Conservation (phyloP, 1,140 invertebrate genomes). For the Physella acuta region DNA sequence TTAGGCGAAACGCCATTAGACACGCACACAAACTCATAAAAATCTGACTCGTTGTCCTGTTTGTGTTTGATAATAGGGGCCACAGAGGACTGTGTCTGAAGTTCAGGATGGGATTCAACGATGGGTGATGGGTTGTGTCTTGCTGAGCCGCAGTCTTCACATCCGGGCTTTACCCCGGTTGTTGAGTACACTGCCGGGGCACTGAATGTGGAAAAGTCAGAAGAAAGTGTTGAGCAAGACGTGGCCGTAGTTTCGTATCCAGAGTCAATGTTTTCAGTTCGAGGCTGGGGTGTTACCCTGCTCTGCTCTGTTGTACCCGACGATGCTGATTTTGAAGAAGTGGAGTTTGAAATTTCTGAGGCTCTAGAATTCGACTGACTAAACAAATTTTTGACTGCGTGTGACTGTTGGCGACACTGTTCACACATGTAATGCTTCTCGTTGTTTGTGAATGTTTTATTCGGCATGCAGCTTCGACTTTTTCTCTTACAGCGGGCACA, state of each 20-base stretch:
- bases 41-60: too few relatives aligned
- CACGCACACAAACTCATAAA: too few relatives aligned
- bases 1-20: too few relatives aligned
- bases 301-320: not conserved
- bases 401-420: slow-evolving; percentile 2
- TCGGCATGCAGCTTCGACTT: slow-evolving; percentile 18
- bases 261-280: slow-evolving; percentile 18
- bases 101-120: too few relatives aligned
- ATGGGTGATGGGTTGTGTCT: too few relatives aligned
- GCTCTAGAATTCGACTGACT: not conserved
- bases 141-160: too few relatives aligned
- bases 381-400: slow-evolving; percentile 15
- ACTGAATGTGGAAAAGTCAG: slow-evolving; percentile 11
- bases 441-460: slow-evolving; percentile 10
- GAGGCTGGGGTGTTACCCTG: not conserved
- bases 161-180: too few relatives aligned
- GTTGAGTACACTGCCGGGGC: too few relatives aligned
- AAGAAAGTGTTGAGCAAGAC: slow-evolving; percentile 21
- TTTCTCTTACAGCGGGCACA: slow-evolving; percentile 13
- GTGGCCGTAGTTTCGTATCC: slow-evolving; percentile 25
- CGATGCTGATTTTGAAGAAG: not conserved
- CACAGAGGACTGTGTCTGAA: too few relatives aligned
- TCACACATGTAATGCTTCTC: slow-evolving; percentile 21
- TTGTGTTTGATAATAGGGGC: too few relatives aligned
- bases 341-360: not conserved